Conservation (phyloP, 2,888 invertebrate genomes). For the Cataglyphis cursor region DNA sequence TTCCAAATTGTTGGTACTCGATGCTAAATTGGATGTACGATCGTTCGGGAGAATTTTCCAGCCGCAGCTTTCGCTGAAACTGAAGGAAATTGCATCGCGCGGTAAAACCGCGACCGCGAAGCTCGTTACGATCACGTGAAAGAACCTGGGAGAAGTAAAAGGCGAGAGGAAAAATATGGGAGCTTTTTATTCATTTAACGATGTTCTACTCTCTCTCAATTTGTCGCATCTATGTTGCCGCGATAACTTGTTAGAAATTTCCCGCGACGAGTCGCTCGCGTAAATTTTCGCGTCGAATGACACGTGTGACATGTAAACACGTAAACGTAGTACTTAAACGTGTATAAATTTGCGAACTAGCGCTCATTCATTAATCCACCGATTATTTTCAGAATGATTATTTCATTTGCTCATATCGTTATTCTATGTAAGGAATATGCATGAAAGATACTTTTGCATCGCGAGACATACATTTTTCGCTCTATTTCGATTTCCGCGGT, state of each 20-base stretch:
- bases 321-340: background rate
- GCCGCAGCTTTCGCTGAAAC: slow-evolving; percentile 48
- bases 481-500: slow-evolving; percentile 60
- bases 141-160: background rate
- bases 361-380: slow-evolving; percentile 27
- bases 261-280: background rate
- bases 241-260: slow-evolving; percentile 12
- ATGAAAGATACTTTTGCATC: background rate
- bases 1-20: slow-evolving; percentile 60
- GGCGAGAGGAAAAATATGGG: slow-evolving; percentile 23
- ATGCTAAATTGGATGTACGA: slow-evolving; percentile 12
- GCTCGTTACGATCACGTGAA: slow-evolving; percentile 46
- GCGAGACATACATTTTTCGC: slow-evolving; percentile 13
- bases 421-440: background rate
- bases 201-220: background rate
- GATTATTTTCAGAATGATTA: slow-evolving; percentile 26
- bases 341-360: background rate
- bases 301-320: background rate
- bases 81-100: slow-evolving; percentile 61
- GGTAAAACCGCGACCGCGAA: slow-evolving; percentile 56
- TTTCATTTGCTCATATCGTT: slow-evolving; percentile 10
- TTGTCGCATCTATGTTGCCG: background rate
- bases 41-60: slow-evolving; percentile 49
- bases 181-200: slow-evolving; percentile 51
- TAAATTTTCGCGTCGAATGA: background rate